Evolutionary conservation across 2,113 vertebrate species (phyloP).

Genomic region (Epinephelus moara): DNA sequence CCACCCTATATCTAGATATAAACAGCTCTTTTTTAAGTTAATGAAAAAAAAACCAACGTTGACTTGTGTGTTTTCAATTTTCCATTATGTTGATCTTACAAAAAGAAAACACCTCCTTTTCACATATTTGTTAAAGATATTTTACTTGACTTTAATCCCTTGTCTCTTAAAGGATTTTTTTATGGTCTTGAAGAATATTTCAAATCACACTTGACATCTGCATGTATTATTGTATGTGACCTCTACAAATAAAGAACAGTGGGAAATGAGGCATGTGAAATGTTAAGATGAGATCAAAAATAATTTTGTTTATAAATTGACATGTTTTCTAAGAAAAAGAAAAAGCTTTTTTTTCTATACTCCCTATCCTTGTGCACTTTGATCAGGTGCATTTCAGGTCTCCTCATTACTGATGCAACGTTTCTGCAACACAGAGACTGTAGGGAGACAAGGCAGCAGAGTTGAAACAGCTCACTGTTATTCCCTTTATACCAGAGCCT

Average conservation of each 20-base stretch:
- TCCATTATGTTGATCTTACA: background rate
- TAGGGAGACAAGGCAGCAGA: conserved; percentile 48
- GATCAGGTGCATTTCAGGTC: conserved; percentile 47
- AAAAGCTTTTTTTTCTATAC: background rate
- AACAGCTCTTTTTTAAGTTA: no score
- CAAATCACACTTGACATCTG: background rate
- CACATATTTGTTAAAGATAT: background rate
- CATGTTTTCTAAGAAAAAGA: background rate
- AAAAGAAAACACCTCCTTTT: background rate
- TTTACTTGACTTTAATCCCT: background rate
- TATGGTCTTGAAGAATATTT: background rate
- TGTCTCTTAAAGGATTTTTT: background rate
- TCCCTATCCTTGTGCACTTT: conserved; percentile 28
- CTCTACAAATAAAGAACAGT: background rate
- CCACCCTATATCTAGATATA: no score
- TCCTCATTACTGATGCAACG: conserved; percentile 61
- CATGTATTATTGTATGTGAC: background rate
- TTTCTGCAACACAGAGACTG: conserved; percentile 58
- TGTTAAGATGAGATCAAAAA: background rate
- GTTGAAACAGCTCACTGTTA: conserved; percentile 68
- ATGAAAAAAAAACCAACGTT: no score
- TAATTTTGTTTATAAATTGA: background rate
- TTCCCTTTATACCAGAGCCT: conserved; percentile 73
- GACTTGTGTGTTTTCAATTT: background rate
- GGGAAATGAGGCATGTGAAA: background rate